Percentiles rank a stretch among this genome's conserved stretches.
phyloP scores from a whole-genome alignment of 2,113 vertebrate species.

The Anseranas semipalmata region DNA sequence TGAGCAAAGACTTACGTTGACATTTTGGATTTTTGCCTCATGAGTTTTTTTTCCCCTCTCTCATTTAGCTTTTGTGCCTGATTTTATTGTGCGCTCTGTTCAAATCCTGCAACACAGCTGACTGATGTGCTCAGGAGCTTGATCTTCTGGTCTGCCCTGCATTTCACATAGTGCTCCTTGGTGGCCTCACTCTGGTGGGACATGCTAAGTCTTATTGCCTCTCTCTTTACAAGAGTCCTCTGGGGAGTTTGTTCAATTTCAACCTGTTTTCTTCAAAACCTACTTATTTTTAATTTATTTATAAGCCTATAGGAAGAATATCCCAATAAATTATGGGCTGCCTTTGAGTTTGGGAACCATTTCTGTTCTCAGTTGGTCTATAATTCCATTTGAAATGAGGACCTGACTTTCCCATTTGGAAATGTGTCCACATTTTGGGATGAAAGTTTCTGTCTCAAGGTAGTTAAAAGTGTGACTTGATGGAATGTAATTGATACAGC shows the following conservation, averaged over 20 bases:
- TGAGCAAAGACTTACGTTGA: background rate
- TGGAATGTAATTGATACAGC: background rate
- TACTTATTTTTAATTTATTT: background rate
- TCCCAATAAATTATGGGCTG: background rate
- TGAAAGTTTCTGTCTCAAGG: background rate
- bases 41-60: background rate
- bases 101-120: background rate
- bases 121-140: background rate
- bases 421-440: background rate
- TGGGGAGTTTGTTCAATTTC: background rate
- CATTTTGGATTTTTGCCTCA: background rate
- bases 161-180: background rate
- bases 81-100: accelerated
- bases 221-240: background rate
- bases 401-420: accelerated
- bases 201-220: background rate
- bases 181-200: background rate
- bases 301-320: background rate
- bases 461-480: background rate
- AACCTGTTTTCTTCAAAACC: background rate
- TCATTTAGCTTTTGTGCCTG: background rate
- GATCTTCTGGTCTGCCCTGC: background rate
- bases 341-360: background rate
- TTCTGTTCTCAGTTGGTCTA: background rate
- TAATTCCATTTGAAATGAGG: background rate